Conservation (phyloP, 1,140 invertebrate species). For the Ericerus pela region DNA sequence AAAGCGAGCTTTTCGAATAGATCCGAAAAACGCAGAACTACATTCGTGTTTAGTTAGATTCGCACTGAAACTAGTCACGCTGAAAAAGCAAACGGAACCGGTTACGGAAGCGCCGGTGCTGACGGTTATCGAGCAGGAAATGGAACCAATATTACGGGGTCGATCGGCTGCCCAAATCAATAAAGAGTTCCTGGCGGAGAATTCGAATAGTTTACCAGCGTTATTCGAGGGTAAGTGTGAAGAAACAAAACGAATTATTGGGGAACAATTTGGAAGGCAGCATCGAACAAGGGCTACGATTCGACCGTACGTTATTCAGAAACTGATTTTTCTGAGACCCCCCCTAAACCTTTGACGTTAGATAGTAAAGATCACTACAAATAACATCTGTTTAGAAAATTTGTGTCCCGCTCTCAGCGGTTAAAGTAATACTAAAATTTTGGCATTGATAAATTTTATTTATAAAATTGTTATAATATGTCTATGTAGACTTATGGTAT, state of each 20-base stretch:
- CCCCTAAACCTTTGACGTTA: too few species aligned
- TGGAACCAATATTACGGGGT: constrained; percentile 42
- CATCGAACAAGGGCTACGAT: too few species aligned
- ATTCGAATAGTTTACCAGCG: constrained; percentile 46
- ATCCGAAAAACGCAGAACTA: constrained; percentile 57
- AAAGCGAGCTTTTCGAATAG: constrained; percentile 63
- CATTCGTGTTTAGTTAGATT: constrained; percentile 74
- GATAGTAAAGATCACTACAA: too few species aligned
- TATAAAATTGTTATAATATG: too few species aligned
- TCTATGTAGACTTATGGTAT: too few species aligned
- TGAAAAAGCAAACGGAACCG: constrained; percentile 23
- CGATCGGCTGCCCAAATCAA: constrained; percentile 50
- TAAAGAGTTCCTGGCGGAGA: constrained; percentile 46
- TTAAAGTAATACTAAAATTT: too few species aligned
- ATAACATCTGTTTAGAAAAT: too few species aligned
- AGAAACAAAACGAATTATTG: neutral
- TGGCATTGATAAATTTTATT: too few species aligned
- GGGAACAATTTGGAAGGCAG: too few species aligned
- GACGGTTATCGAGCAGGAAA: constrained; percentile 60
- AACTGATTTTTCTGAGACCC: too few species aligned
- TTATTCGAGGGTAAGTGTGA: constrained; percentile 43
- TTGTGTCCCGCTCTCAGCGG: too few species aligned
- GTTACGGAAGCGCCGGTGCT: constrained; percentile 44
- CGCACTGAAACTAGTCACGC: constrained; percentile 29
- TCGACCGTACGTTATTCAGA: too few species aligned